Conservation (phyloP, 1,140 invertebrate genomes). For the Araneus ventricosus region DNA sequence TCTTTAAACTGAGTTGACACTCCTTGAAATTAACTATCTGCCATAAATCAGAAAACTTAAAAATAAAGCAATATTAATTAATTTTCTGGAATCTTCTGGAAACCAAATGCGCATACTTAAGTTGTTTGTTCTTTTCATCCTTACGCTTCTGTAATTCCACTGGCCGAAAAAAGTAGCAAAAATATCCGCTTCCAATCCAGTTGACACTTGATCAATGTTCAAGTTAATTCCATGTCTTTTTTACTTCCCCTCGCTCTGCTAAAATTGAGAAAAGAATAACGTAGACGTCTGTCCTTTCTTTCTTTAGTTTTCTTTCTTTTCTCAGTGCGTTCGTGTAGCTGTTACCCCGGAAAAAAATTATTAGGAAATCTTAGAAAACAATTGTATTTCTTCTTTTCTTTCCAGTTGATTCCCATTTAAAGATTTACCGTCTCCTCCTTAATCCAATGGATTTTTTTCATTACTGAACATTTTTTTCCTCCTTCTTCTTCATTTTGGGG, state of each 20-base stretch:
- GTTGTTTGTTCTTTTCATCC: constrained; percentile 51
- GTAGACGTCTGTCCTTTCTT: constrained; percentile 34
- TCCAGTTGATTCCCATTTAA: constrained; percentile 50
- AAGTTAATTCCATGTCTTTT: constrained; percentile 59
- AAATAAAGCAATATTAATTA: constrained; percentile 56
- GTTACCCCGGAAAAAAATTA: constrained; percentile 19
- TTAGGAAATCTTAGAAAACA: constrained; percentile 61
- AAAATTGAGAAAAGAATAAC: constrained; percentile 70
- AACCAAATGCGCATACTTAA: constrained; percentile 32
- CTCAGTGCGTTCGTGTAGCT: constrained; percentile 1
- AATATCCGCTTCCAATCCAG: constrained; percentile 39
- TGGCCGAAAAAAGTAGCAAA: not conserved
- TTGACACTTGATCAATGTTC: constrained; percentile 68
- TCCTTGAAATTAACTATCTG: constrained; percentile 9
- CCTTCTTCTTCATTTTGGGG: not conserved
- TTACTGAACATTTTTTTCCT: not conserved
- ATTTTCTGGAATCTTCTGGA: constrained; percentile 45
- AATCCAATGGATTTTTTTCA: constrained; percentile 28
- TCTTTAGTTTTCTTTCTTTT: constrained; percentile 45
- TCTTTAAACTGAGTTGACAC: not conserved
- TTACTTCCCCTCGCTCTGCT: constrained; percentile 7
- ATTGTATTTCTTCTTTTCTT: constrained; percentile 47
- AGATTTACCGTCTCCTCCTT: constrained; percentile 45
- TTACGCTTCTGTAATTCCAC: constrained; percentile 24
- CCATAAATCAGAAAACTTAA: constrained; percentile 47